Base-by-base conservation (phyloP, 2,888 invertebrate genomes). In the Pyrochroa serraticornis region DNA sequence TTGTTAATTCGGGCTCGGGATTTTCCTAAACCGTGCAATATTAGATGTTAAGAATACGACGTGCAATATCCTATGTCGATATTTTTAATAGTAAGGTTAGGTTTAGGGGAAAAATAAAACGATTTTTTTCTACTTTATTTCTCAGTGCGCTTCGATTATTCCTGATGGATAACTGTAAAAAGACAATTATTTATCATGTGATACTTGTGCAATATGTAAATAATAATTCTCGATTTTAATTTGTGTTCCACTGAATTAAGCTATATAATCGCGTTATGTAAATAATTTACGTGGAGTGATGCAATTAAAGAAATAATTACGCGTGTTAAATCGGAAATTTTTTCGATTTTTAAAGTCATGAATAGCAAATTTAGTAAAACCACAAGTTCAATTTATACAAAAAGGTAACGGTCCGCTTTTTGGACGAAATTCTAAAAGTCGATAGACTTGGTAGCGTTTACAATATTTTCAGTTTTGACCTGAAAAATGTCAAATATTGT, bases 11-110 rank as follows among this genome's bases (percentile, higher is more conserved):
- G 42, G 58, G 61, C 61, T 60, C 46, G 61, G 60, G 58, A 61
- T 55, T 36, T 58, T 45, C 58, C 58, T 46, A 42, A 34, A 49
- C 36, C 58, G 61, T 69, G 69, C 68, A 67, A 69, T 67, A 68
- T 52, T 61, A 59, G 59, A 56, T 50, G 45, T 65, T 63, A 64
- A 60, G 54, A 58, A 58, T 63, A 59, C 50, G 61, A 65, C 58
- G 66, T 66, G 63, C 63, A 63, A 65, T 60, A 63, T 61, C 63
- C 55, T 32, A 38, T 65, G 66, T 67, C 64, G 66, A 67, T 68
- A 68, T 66, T 68, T 66, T 65, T 65, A 60, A 56, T 63, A 39
- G 42, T 66, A 58, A 43, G 41, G 49, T 39, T 31, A 61, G 46
- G 32, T 58, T 45, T 22, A 22, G 22, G 36, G 54, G 41, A 38